Percentiles rank a stretch among this genome's conserved stretches.
These are phyloP conservation scores for Paragorgia papillata DNA, from an alignment of 92 coral and sea anemone genomes.

Conservation along the genomic window DNA sequence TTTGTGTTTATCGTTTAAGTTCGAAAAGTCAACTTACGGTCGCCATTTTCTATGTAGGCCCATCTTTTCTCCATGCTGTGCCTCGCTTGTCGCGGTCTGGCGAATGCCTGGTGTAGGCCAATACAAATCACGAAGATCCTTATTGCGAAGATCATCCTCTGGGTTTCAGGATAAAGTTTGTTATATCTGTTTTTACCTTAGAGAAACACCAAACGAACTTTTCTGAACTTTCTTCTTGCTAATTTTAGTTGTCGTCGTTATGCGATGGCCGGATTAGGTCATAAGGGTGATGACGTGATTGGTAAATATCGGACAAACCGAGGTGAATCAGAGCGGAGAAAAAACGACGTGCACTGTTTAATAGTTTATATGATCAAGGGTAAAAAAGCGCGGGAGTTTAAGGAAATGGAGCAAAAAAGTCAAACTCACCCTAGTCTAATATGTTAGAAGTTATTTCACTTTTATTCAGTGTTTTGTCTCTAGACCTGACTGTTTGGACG, in stretches of 20 bases:
- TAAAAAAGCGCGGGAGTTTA: not conserved
- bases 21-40: slow-evolving; percentile 30
- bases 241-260: not conserved
- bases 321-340: not conserved
- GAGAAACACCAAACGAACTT: not conserved
- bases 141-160: not conserved
- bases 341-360: not conserved
- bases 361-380: too few species aligned
- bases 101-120: slow-evolving; percentile 2
- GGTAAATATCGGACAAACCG: slow-evolving; percentile 7
- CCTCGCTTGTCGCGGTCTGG: not conserved
- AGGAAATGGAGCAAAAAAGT: too few species aligned
- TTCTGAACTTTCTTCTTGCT: not conserved
- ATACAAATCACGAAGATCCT: slow-evolving; percentile 2
- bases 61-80: slow-evolving; percentile 27
- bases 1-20: not conserved
- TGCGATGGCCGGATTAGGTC: slow-evolving; percentile 5
- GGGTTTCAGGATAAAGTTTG: not conserved
- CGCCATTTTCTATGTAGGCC: slow-evolving; percentile 44
- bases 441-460: too few species aligned
- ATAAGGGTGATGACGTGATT: slow-evolving; percentile 26
- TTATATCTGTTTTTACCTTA: not conserved
- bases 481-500: too few species aligned
- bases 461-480: too few species aligned
- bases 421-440: too few species aligned